A percentile compares a stretch with the other conserved stretches of the same genome.
Conservation (phyloP, 2,113 vertebrate genomes). For the Danio rerio region DNA sequence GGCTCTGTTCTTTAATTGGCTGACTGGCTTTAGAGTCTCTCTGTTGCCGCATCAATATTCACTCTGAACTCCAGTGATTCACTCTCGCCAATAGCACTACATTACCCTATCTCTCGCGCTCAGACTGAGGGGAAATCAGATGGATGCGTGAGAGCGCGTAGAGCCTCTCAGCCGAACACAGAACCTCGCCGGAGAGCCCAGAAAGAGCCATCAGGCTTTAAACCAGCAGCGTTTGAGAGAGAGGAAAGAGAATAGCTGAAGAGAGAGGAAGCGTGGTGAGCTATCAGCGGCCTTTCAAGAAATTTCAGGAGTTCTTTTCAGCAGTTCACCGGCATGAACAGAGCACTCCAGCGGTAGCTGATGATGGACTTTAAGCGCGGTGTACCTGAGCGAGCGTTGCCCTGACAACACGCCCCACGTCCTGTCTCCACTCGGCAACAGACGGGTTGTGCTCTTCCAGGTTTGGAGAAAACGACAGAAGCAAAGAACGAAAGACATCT, state of each 20-base stretch:
- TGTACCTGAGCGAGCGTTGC: slow-evolving; percentile 87
- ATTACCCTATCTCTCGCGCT: slow-evolving; percentile 26
- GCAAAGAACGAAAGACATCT: slow-evolving; percentile 94
- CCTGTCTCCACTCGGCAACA: slow-evolving; percentile 94
- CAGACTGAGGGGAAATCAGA: slow-evolving; percentile 35
- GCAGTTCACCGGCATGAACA: slow-evolving; percentile 29
- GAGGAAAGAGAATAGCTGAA: slow-evolving; percentile 43
- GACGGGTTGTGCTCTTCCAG: slow-evolving; percentile 96
- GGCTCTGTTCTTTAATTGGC: slow-evolving; percentile 46
- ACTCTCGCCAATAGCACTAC: slow-evolving; percentile 28
- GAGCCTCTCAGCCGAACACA: slow-evolving; percentile 43
- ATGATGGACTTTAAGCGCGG: slow-evolving; percentile 47
- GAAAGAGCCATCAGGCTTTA: slow-evolving; percentile 39
- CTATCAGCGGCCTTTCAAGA: slow-evolving; percentile 43
- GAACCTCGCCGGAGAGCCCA: slow-evolving; percentile 30
- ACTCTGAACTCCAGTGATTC: slow-evolving; percentile 39
- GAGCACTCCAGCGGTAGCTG: slow-evolving; percentile 49
- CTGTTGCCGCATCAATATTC: slow-evolving; percentile 41
- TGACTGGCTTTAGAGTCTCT: slow-evolving; percentile 51
- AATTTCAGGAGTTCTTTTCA: slow-evolving; percentile 39
- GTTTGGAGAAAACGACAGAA: slow-evolving; percentile 91
- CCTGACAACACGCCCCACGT: slow-evolving; percentile 90
- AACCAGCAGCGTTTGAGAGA: slow-evolving; percentile 28
- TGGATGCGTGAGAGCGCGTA: slow-evolving; percentile 35
- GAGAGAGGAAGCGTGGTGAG: slow-evolving; percentile 32